Conservation (phyloP, 2,113 vertebrate species). For the Pandion haliaetus region DNA sequence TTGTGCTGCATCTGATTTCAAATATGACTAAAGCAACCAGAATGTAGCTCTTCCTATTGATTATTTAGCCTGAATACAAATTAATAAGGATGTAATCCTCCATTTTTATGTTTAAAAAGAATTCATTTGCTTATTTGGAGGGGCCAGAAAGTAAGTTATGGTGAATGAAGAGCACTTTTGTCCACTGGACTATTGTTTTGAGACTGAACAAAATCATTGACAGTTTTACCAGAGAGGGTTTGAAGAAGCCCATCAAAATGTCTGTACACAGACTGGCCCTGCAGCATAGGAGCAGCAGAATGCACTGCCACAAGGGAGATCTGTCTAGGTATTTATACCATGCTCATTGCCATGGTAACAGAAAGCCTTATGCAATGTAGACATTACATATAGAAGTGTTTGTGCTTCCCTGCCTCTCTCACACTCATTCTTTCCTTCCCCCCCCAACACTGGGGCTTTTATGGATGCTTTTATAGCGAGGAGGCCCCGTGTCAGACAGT, state of each 20-base stretch:
- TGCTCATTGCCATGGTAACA: constrained; percentile 49
- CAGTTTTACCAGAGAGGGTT: background rate
- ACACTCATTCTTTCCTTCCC: background rate
- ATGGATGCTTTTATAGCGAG: background rate
- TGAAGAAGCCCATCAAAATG: constrained; percentile 6
- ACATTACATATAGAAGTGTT: constrained; percentile 13
- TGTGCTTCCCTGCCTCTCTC: constrained; percentile 2
- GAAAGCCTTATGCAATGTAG: constrained; percentile 43
- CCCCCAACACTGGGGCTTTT: background rate
- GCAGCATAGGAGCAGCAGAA: constrained; percentile 30
- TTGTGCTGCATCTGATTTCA: background rate
- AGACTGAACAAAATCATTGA: background rate
- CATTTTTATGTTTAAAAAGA: background rate
- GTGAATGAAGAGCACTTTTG: background rate
- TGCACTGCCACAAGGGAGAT: constrained; percentile 34
- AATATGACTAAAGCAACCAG: background rate
- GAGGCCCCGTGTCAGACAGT: background rate
- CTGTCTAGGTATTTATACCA: constrained; percentile 45
- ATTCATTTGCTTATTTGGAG: background rate
- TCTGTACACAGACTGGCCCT: background rate
- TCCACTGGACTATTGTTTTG: background rate
- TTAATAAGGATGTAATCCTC: background rate
- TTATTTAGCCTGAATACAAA: background rate
- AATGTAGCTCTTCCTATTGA: background rate
- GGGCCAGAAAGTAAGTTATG: background rate